Evolutionary conservation across 2,888 invertebrate genomes (phyloP).

Genomic region (Coelogynopora nodosa): DNA sequence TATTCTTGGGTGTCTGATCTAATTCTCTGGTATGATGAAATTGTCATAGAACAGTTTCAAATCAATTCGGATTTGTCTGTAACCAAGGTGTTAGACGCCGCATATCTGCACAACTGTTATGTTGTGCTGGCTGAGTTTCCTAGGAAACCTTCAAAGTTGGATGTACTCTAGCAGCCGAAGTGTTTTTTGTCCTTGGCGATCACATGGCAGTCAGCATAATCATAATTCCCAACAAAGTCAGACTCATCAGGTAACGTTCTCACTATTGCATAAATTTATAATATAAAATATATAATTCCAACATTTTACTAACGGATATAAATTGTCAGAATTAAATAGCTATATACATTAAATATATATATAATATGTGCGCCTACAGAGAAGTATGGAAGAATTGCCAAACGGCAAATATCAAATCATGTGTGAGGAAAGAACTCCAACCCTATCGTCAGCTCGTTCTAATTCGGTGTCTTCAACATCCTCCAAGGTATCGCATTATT

Average conservation of each 20-base stretch:
- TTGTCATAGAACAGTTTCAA: neutral
- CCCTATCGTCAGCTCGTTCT: neutral
- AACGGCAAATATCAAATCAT: neutral
- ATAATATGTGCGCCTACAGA: neutral
- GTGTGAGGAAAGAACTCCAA: neutral
- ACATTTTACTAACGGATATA: too few species aligned
- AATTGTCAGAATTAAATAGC: too few species aligned
- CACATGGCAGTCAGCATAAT: neutral
- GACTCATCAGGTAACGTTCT: too few species aligned
- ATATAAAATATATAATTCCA: too few species aligned
- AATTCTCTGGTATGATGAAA: neutral
- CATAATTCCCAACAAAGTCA: neutral
- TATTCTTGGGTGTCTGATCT: too few species aligned
- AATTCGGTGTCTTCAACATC: neutral
- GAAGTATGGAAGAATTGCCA: neutral
- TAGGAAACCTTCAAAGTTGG: neutral
- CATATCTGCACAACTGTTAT: neutral
- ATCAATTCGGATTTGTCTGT: neutral
- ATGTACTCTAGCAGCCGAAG: neutral
- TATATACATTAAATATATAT: too few species aligned
- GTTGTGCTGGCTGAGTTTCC: neutral
- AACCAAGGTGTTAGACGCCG: neutral
- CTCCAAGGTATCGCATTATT: neutral
- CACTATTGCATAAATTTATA: too few species aligned
- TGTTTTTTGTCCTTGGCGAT: slow-evolving; percentile 28